A percentile compares a stretch with the other conserved stretches of the same genome.
phyloP scores from a whole-genome alignment of 2,888 invertebrate genomes.

The Lordiphosa andalusiaca region DNA sequence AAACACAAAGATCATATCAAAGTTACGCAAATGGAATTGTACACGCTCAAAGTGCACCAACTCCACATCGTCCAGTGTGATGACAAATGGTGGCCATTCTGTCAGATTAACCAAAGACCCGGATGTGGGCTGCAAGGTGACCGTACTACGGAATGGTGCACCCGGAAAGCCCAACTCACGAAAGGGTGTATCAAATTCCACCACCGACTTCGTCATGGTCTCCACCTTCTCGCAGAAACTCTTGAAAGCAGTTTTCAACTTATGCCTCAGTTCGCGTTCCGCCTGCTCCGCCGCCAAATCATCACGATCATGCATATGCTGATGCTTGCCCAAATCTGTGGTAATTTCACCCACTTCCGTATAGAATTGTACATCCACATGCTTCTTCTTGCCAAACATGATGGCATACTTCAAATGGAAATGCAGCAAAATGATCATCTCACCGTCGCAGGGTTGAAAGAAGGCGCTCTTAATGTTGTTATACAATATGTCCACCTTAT shows the following conservation, averaged over 20 bases:
- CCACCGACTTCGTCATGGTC: slow-evolving; percentile 95
- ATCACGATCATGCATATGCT: slow-evolving; percentile 99
- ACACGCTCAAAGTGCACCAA: slow-evolving; percentile 99
- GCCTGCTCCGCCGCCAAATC: slow-evolving; percentile 99
- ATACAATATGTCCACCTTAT: slow-evolving; percentile 99
- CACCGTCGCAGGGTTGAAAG: slow-evolving; percentile 99
- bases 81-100: slow-evolving; percentile 99
- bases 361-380: slow-evolving; percentile 99
- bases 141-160: slow-evolving; percentile 97
- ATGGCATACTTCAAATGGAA: slow-evolving; percentile 99
- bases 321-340: slow-evolving; percentile 99
- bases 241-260: slow-evolving; percentile 98
- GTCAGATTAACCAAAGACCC: slow-evolving; percentile 98
- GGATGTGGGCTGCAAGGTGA: slow-evolving; percentile 97
- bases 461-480: slow-evolving; percentile 99
- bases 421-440: slow-evolving; percentile 99
- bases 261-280: slow-evolving; percentile 96
- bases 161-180: slow-evolving; percentile 98
- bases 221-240: slow-evolving; percentile 99
- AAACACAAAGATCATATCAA: slow-evolving; percentile 99
- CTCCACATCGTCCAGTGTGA: slow-evolving; percentile 98
- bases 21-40: slow-evolving; percentile 98
- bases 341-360: slow-evolving; percentile 99
- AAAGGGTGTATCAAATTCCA: slow-evolving; percentile 99
- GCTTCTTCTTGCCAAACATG: slow-evolving; percentile 99